Evolutionary conservation across 2,888 invertebrate species (phyloP), one percentile per base, ranked within the genome.

Genomic region (Allacma fusca): DNA sequence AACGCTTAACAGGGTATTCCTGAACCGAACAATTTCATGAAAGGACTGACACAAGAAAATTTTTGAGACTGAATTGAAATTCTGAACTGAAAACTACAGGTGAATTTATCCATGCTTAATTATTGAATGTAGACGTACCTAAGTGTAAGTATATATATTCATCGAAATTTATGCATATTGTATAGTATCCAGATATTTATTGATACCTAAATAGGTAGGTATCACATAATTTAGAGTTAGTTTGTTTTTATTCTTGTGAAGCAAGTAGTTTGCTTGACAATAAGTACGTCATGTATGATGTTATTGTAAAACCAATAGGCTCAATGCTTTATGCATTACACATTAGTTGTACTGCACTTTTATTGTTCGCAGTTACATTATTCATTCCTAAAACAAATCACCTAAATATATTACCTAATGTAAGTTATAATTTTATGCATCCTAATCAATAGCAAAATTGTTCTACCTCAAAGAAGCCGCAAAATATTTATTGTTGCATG

Each of bases 21-120:
- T 73, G 43, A 40, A 29, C 59, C 23, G 24, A 75, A 21, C 65
- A 21, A 71, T 72, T 65, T 67, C 62, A 59, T 69, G 57, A 73
- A 44, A 29, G 69, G 34, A 74, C 67, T 57, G 59, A 59, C 57
- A 29, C 50, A 26, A 68, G 50, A 23, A 77, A 73, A 68, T 59
- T 23, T 67, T 62, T 57, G 74, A 77, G 77, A 77, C 77, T 77
- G 77, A 77, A 50, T 28, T 43, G 62, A 73, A 69, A 65, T 65
- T 64, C 24, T 70, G 59, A 19, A 68, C 59, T 65, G 21, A 57
- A 26, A 59, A n/a, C 68, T 23, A 24, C 23, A 23, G 28, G 62
- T 62, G 62, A 62, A 26, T 24, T 19, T 65, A 19, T 24, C 24
- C 65, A 62, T 19, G 12, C 9, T 13, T 28, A 65, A 26, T 26